Base-by-base conservation (phyloP, 2,113 vertebrate species). In the Pipa parva region DNA sequence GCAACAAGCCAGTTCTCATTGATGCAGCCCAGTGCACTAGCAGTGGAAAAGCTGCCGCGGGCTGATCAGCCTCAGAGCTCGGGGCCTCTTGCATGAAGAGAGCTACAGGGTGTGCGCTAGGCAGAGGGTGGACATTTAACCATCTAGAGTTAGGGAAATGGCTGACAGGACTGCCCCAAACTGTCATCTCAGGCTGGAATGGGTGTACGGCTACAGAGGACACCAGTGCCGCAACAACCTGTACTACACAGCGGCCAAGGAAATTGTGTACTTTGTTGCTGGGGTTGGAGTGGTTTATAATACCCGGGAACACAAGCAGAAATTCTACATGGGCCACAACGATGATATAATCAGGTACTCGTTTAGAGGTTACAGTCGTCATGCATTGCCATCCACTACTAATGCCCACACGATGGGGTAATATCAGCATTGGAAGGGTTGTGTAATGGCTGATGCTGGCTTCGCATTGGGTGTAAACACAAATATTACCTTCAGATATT, bases 161-260 rank as follows among this genome's bases (percentile, higher is more conserved):
- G 92, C 94, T 88, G 94, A 95, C 89, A 91, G 93, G 75, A 95
- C 93, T 80, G 93, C 95, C 83, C 95, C 95, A 66, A 92, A 86
- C 85, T 95, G 94, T 89, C 95, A 95, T 88, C 92, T 98, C 84
- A 91, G 95, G 86, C 91, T 98, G 75, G 95, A 97, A 82, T 97
- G 95, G 95, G 95, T 98, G 73, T 98, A 98, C 80, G 95, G 95
- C 77, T 98, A 98, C 89, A 90, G 95, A 74, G 95, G 95, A 75
- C 95, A 98, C 74, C 95, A 98, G 88, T 98, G 95, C 88, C 95
- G 95, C 89, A 98, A 98, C 94, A 98, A 98, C 90, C 93, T 97
- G 78, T 97, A 95, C 88, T 97, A 98, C 88, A 98, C 95, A 10
- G 95, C 95, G 71, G 93, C 94, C 77, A 93, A 93, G 85, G 95